Percentiles rank a stretch among this genome's conserved stretches.
phyloP scores from a whole-genome alignment of 2,113 vertebrate species.

The Bettongia penicillata region DNA sequence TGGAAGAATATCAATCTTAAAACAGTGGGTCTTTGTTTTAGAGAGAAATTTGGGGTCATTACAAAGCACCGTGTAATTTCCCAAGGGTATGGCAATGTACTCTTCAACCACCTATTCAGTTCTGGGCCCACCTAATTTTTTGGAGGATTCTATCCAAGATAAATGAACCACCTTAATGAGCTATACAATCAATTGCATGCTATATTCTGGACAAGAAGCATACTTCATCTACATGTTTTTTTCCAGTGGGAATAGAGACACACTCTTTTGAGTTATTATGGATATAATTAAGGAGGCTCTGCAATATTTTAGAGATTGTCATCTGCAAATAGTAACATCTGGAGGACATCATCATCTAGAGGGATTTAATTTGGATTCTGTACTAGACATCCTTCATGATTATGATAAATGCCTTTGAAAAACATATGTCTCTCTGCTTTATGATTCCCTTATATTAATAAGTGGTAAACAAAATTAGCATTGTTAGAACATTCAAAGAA shows the following conservation, averaged over 20 bases:
- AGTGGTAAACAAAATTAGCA: neutral
- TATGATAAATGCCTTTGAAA: neutral
- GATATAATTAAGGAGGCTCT: neutral
- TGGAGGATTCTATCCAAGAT: neutral
- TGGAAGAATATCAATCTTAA: neutral
- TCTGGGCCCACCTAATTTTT: neutral
- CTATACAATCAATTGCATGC: neutral
- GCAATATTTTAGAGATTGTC: neutral
- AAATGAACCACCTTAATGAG: neutral
- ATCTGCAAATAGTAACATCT: neutral
- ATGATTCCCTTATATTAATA: neutral
- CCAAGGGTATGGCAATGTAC: neutral
- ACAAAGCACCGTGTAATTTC: neutral
- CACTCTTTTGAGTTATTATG: neutral
- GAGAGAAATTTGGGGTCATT: neutral
- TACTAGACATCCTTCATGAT: neutral
- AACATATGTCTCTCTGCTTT: neutral
- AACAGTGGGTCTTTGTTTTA: neutral
- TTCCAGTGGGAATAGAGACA: neutral
- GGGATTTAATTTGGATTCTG: neutral
- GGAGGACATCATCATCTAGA: neutral
- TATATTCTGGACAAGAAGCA: neutral
- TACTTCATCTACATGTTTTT: neutral
- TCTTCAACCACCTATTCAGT: neutral
- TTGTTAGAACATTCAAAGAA: neutral